Evolutionary conservation across 1,140 invertebrate genomes (phyloP).

Genomic region (Ectropis grisescens): DNA sequence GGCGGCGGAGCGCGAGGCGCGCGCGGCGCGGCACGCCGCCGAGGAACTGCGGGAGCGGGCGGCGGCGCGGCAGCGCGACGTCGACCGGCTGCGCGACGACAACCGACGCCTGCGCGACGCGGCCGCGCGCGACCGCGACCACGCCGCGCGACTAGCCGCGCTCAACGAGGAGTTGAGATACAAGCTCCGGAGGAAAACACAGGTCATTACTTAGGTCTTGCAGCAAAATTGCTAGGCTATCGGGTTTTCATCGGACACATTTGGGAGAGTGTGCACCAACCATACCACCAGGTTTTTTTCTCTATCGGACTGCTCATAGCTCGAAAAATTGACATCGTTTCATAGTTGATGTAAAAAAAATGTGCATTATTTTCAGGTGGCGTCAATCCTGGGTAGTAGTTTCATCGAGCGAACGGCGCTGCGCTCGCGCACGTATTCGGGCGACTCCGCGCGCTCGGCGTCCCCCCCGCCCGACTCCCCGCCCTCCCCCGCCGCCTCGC

Average conservation of each 20-base stretch:
- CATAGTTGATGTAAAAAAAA: too few relatives aligned
- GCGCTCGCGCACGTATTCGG: conserved; percentile 44
- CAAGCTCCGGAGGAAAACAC: conserved; percentile 83
- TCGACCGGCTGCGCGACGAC: conserved; percentile 58
- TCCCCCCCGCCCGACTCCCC: conserved; percentile 73
- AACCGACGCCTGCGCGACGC: conserved; percentile 80
- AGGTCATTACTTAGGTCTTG: too few relatives aligned
- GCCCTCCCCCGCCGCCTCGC: conserved; percentile 38
- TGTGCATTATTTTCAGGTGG: too few relatives aligned
- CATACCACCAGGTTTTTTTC: too few relatives aligned
- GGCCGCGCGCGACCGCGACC: conserved; percentile 79
- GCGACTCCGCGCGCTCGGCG: conserved; percentile 34
- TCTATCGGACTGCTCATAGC: too few relatives aligned
- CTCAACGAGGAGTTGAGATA: conserved; percentile 91
- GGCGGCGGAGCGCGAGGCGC: conserved; percentile 68
- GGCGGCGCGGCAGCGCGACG: conserved; percentile 61
- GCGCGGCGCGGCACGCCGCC: conserved; percentile 58
- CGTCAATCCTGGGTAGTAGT: conserved; percentile 43
- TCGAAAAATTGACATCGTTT: too few relatives aligned
- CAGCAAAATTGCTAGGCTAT: too few relatives aligned
- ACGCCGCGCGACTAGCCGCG: conserved; percentile 81
- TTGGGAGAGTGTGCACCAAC: too few relatives aligned
- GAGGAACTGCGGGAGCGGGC: conserved; percentile 72
- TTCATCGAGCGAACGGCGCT: conserved; percentile 43
- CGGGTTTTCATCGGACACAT: too few relatives aligned